phyloP scores from a whole-genome alignment of 2,797 vertebrate genomes.

The Scarus forsteni region DNA sequence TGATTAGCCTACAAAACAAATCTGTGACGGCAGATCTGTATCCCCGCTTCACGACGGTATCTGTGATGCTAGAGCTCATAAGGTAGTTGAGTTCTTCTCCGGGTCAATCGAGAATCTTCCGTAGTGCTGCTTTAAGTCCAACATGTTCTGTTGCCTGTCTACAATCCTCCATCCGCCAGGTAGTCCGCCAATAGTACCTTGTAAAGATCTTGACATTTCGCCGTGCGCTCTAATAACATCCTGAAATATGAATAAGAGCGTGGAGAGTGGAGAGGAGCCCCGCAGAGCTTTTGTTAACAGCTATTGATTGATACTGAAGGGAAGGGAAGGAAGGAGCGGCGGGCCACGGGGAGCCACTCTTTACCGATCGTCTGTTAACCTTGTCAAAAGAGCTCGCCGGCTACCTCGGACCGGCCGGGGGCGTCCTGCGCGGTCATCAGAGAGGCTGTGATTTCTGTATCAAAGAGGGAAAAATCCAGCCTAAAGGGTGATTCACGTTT shows the following conservation, averaged over 20 bases:
- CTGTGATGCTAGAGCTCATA: too few relatives aligned
- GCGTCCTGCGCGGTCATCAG: constrained; percentile 34
- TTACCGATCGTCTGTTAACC: constrained; percentile 74
- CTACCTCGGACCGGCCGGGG: constrained; percentile 21
- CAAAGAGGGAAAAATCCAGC: constrained; percentile 40
- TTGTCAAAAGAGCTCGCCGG: constrained; percentile 56
- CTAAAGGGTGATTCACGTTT: constrained; percentile 25
- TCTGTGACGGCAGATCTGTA: too few relatives aligned
- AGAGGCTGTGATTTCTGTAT: constrained; percentile 46
- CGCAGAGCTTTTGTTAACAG: constrained; percentile 73
- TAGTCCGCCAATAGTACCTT: too few relatives aligned
- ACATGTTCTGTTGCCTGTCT: too few relatives aligned
- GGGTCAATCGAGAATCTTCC: too few relatives aligned
- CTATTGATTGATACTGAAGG: constrained; percentile 72
- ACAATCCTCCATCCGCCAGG: too few relatives aligned
- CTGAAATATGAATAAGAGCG: constrained; percentile 79
- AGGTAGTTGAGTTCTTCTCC: too few relatives aligned
- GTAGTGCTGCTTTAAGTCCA: too few relatives aligned
- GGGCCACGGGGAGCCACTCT: constrained; percentile 53
- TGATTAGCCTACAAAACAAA: too few relatives aligned
- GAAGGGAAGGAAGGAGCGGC: constrained; percentile 14
- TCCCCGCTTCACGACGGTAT: too few relatives aligned
- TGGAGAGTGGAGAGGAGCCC: constrained; percentile 60
- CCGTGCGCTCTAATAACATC: constrained; percentile 75
- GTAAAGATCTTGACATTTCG: constrained; percentile 86